Percentiles rank a stretch among this genome's conserved stretches.
Evolutionary conservation across 2,797 vertebrate genomes (phyloP).

Genomic region (Kryptopterus vitreolus): DNA sequence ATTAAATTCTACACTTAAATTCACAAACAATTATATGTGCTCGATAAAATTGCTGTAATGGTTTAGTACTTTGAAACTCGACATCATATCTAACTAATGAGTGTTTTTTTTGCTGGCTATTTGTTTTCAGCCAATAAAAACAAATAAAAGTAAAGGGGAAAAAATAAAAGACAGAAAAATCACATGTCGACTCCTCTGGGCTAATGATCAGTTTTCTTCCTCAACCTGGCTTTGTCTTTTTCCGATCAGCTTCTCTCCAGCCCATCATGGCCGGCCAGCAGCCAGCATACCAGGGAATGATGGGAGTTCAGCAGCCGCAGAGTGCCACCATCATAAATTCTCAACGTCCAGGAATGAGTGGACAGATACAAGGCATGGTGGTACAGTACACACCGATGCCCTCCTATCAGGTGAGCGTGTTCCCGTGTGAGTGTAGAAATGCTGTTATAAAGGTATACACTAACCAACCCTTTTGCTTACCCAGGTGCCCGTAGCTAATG

Average conservation of each 20-base stretch:
- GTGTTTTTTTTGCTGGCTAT: too few relatives aligned
- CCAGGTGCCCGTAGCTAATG: conserved; percentile 90
- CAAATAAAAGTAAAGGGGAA: too few relatives aligned
- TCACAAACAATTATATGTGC: too few relatives aligned
- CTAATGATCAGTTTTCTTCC: neutral
- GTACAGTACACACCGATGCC: conserved; percentile 96
- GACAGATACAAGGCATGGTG: conserved; percentile 89
- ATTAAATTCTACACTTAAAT: too few relatives aligned
- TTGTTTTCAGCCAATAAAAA: too few relatives aligned
- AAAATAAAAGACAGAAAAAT: too few relatives aligned
- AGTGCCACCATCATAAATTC: conserved; percentile 85
- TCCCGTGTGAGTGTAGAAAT: neutral
- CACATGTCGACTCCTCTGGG: too few relatives aligned
- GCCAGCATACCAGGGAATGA: conserved; percentile 89
- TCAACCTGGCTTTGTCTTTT: conserved; percentile 5
- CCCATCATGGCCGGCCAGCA: conserved; percentile 94
- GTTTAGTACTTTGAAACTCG: too few relatives aligned
- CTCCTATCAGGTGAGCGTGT: conserved; percentile 87
- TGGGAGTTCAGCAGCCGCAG: conserved; percentile 92
- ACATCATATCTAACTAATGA: too few relatives aligned
- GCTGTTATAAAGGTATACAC: neutral
- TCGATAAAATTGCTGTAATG: too few relatives aligned
- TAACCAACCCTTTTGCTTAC: neutral
- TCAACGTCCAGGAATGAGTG: conserved; percentile 84
- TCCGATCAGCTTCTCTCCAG: conserved; percentile 82